Conservation (phyloP, 1,140 invertebrate species). For the Cydia pomonella region DNA sequence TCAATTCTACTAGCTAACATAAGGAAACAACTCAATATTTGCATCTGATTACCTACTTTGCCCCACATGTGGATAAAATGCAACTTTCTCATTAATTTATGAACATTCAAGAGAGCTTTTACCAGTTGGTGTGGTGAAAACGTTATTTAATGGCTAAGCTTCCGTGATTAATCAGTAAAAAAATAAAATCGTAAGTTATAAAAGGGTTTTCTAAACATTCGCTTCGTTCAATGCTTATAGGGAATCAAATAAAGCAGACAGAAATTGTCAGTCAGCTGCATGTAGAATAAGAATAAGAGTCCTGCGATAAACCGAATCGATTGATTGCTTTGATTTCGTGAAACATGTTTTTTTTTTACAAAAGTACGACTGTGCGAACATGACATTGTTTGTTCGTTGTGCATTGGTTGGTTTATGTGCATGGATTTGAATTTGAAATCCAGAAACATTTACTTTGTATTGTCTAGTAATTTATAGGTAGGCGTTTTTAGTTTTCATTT, state of each 20-base stretch:
- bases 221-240: constrained; percentile 42
- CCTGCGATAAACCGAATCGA: constrained; percentile 33
- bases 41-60: too few relatives aligned
- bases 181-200: constrained; percentile 17
- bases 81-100: too few relatives aligned
- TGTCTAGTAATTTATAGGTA: too few relatives aligned
- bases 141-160: neutral
- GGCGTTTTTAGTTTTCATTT: too few relatives aligned
- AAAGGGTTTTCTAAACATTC: constrained; percentile 33
- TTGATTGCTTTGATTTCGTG: constrained; percentile 5
- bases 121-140: too few relatives aligned
- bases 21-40: too few relatives aligned
- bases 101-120: too few relatives aligned
- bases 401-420: neutral
- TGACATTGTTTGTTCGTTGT: neutral
- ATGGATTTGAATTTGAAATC: neutral
- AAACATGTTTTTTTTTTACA: constrained; percentile 16
- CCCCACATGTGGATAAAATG: too few relatives aligned
- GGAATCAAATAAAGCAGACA: constrained; percentile 46
- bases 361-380: neutral
- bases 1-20: too few relatives aligned
- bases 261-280: constrained; percentile 42
- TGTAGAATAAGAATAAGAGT: constrained; percentile 45
- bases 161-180: neutral
- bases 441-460: too few relatives aligned